Evolutionary conservation across 2,113 vertebrate species (phyloP).

Genomic region (Ifrita kowaldi): DNA sequence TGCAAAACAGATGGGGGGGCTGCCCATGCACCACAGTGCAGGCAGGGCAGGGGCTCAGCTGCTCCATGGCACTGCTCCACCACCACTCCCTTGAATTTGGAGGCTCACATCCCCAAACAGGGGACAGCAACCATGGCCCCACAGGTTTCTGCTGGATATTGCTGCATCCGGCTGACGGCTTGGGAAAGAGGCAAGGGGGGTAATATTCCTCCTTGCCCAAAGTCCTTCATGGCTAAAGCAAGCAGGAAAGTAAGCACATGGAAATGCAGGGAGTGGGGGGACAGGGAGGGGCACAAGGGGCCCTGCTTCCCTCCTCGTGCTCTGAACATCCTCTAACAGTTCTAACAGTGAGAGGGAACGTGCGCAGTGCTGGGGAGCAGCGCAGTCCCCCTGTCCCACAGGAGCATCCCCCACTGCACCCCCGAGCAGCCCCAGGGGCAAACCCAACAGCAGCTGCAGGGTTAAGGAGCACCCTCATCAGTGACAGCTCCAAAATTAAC

Average conservation of each 20-base stretch:
- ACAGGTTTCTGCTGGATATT: accelerated
- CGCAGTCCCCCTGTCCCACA: accelerated
- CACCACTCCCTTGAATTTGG: neutral
- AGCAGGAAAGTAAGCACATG: accelerated
- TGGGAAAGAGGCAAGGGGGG: neutral
- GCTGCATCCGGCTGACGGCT: neutral
- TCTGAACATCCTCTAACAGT: too few relatives aligned
- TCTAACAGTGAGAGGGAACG: neutral
- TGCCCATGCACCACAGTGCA: accelerated
- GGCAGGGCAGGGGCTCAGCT: neutral
- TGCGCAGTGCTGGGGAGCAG: neutral
- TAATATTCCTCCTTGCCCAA: neutral
- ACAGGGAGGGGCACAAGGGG: neutral
- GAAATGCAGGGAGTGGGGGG: neutral
- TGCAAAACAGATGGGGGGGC: neutral
- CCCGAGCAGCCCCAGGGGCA: neutral
- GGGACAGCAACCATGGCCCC: neutral
- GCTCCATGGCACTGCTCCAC: neutral
- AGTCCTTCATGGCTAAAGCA: neutral
- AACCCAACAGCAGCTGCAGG: neutral
- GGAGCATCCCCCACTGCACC: neutral
- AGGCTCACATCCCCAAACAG: neutral
- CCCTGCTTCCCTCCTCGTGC: neutral
- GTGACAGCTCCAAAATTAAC: neutral
- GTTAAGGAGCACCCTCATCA: neutral